Evolutionary conservation across 2,113 vertebrate genomes (phyloP), one percentile per base, ranked within the genome.

Genomic region (Cygnus buccinator): DNA sequence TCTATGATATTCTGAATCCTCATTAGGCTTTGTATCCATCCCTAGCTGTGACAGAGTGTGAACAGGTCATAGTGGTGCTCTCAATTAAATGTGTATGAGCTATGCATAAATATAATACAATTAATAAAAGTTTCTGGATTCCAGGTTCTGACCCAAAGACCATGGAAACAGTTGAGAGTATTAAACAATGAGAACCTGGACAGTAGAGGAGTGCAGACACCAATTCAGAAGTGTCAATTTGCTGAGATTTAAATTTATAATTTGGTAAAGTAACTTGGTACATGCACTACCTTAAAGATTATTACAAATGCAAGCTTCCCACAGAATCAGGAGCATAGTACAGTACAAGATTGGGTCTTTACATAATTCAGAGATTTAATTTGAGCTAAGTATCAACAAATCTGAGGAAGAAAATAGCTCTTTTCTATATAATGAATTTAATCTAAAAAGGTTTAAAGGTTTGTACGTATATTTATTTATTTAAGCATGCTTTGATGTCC

Each of bases 251-350:
- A 26, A 20, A 35, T 80, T 77, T 62, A 48, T 44, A 19, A 10
- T 71, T 80, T 29, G 14, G 19, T 68, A 58, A 68, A 66, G 82
- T 59, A 55, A 22, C 0, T 6, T 20, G 2, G 10, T 70, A 12
- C 0, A 0, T 79, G 13, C 13, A 7, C n/a, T 74, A 77, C 18
- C 12, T 66, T 35, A 35, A 82, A 72, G 13, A n/a, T 71, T 41
- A 61, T 87, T 87, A 48, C 29, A 66, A 39, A 65, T 23, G 7
- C 41, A 22, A 85, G 31, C 39, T 80, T 77, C 35, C 35, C 3
- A 0, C 57, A 48, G 39, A 67, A 55, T 87, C 26, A 44, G 37
- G 39, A 65, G 18, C 33, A 19, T 6, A 48, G 17, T n/a, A 22
- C 16, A 37, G 2, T 13, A 14, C 4, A 52, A 15, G 11, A 37